A percentile compares a stretch with the other conserved stretches of the same genome.
Evolutionary conservation across 2,797 vertebrate genomes (phyloP).

Genomic region (Thunnus albacares): DNA sequence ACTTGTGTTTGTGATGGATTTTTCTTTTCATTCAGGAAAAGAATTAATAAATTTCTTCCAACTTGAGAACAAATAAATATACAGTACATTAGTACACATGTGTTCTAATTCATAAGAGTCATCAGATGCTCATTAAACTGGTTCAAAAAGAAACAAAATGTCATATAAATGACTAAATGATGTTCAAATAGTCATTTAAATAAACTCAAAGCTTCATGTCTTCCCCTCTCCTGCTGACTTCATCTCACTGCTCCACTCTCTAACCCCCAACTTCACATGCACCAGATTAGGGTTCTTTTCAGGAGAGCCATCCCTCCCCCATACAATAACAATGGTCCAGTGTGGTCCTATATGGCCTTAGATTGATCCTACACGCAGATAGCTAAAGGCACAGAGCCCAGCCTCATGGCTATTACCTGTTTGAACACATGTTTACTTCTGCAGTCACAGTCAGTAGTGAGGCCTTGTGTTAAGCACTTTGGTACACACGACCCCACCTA

Average conservation of each 20-base stretch:
- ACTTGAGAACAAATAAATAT: not conserved
- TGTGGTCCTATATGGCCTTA: slow-evolving; percentile 58
- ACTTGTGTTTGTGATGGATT: no score
- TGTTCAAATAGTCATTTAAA: not conserved
- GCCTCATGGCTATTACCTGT: slow-evolving; percentile 62
- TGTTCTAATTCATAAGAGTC: not conserved
- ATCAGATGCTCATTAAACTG: not conserved
- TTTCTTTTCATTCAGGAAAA: not conserved
- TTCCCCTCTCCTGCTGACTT: slow-evolving; percentile 26
- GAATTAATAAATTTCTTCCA: not conserved
- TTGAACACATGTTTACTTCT: slow-evolving; percentile 34
- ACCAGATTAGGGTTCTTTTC: slow-evolving; percentile 74
- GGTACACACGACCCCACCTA: slow-evolving; percentile 30
- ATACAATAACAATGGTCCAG: slow-evolving; percentile 73
- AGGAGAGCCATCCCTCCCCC: slow-evolving; percentile 60
- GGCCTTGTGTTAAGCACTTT: slow-evolving; percentile 28
- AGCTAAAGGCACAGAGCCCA: slow-evolving; percentile 33
- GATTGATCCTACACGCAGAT: slow-evolving; percentile 69
- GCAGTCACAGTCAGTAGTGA: not conserved
- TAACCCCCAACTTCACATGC: slow-evolving; percentile 53
- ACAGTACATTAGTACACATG: not conserved
- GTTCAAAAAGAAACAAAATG: slow-evolving; percentile 12
- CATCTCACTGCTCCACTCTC: slow-evolving; percentile 22
- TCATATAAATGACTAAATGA: not conserved
- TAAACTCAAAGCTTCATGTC: slow-evolving; percentile 18